Percentiles rank a stretch among this genome's conserved stretches.
phyloP scores from a whole-genome alignment of 2,113 vertebrate genomes.

The Mesocricetus auratus region DNA sequence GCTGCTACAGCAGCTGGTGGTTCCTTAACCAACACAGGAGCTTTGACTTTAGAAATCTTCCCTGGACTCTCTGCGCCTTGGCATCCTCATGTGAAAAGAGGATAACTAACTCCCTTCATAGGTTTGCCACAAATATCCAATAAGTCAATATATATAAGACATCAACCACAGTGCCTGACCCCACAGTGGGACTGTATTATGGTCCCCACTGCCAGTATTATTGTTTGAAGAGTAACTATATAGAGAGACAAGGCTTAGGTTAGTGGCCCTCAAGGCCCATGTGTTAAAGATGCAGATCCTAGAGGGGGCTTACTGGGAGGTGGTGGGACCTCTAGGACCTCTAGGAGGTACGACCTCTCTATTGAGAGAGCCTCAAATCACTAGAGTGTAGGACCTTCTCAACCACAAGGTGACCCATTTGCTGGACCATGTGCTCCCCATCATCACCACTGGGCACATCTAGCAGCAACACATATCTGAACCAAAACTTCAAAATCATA shows the following conservation, averaged over 20 bases:
- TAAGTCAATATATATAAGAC: not conserved
- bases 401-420: not conserved
- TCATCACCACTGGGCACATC: not conserved
- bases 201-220: not conserved
- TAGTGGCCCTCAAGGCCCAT: not conserved
- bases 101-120: not conserved
- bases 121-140: not conserved
- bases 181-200: not conserved
- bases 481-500: not conserved
- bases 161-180: not conserved
- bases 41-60: not conserved
- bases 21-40: not conserved
- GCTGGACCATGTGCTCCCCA: not conserved
- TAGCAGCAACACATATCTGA: not conserved
- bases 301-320: not conserved
- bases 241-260: not conserved
- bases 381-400: not conserved
- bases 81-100: not conserved
- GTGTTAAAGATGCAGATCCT: not conserved
- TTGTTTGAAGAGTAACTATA: constrained; percentile 3
- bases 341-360: not conserved
- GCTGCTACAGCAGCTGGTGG: not conserved
- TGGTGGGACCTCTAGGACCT: not conserved
- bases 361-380: not conserved
- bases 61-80: not conserved